phyloP scores from a whole-genome alignment of 1,140 invertebrate genomes.

The Zaprionus nigranus region DNA sequence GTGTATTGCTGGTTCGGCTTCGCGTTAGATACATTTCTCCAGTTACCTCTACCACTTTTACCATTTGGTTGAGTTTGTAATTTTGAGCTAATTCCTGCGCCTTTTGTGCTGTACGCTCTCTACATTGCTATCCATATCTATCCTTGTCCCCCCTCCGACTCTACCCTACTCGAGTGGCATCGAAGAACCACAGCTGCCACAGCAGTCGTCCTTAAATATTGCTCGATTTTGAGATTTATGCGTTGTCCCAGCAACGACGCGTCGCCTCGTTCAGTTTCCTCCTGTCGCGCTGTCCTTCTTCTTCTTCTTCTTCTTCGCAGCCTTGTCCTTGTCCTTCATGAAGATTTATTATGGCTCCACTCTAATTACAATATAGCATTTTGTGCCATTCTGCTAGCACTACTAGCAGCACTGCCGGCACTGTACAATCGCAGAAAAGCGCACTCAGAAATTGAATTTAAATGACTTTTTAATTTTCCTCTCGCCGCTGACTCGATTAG shows the following conservation, averaged over 20 bases:
- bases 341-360: conserved; percentile 70
- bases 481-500: conserved; percentile 36
- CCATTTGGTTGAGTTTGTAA: conserved; percentile 70
- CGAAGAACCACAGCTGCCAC: conserved; percentile 2
- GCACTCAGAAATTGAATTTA: conserved; percentile 74
- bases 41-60: conserved; percentile 22
- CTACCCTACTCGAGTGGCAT: not conserved
- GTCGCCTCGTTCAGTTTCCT: not conserved
- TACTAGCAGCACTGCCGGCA: not conserved
- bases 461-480: conserved; percentile 74
- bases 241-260: conserved; percentile 36
- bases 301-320: not conserved
- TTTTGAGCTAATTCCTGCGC: conserved; percentile 73
- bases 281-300: not conserved
- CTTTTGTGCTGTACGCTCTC: conserved; percentile 41
- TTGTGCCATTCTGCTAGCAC: conserved; percentile 4
- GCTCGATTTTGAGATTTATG: conserved; percentile 53
- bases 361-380: conserved; percentile 76
- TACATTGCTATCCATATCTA: not conserved
- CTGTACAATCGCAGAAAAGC: conserved; percentile 33
- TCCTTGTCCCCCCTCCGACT: not conserved
- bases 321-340: conserved; percentile 46
- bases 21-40: not conserved
- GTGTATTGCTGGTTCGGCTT: not conserved
- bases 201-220: conserved; percentile 38